Conservation (phyloP, 2,888 invertebrate genomes). For the Phorcus lineatus region DNA sequence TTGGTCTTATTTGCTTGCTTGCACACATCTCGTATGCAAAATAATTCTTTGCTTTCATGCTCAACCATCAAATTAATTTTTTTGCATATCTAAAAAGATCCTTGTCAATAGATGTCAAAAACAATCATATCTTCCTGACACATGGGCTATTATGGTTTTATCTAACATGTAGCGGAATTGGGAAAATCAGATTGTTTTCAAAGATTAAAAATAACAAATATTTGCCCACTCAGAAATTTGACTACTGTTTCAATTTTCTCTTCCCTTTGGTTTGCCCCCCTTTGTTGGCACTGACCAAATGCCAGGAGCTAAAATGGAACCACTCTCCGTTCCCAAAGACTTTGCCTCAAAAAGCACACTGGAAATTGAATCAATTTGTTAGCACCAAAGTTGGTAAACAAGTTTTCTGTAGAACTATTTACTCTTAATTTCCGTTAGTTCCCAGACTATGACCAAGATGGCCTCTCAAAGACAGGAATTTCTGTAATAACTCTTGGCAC, state of each 20-base stretch:
- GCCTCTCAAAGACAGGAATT: too few relatives aligned
- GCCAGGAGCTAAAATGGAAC: not conserved
- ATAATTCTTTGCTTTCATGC: too few relatives aligned
- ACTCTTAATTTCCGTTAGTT: constrained; percentile 12
- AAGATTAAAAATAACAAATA: constrained; percentile 22
- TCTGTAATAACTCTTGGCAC: too few relatives aligned
- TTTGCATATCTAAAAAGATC: too few relatives aligned
- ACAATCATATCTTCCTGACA: not conserved
- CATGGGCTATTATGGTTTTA: not conserved
- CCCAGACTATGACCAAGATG: not conserved
- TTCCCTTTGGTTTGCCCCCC: not conserved
- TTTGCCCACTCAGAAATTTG: constrained; percentile 3
- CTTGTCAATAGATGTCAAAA: too few relatives aligned
- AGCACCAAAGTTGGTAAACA: constrained; percentile 7
- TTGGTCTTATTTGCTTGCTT: too few relatives aligned
- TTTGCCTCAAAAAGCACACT: constrained; percentile 3
- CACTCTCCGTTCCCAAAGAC: not conserved
- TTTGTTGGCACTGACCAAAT: not conserved
- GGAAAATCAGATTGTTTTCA: constrained; percentile 6
- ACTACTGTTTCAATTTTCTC: constrained; percentile 6
- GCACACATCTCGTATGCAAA: too few relatives aligned
- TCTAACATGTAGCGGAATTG: not conserved
- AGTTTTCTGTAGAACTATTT: not conserved
- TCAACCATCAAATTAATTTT: too few relatives aligned
- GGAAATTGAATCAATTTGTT: constrained; percentile 24